Percentiles rank a stretch among this genome's conserved stretches.
Evolutionary conservation across 2,113 vertebrate species (phyloP).

Genomic region (Nibea albiflora): DNA sequence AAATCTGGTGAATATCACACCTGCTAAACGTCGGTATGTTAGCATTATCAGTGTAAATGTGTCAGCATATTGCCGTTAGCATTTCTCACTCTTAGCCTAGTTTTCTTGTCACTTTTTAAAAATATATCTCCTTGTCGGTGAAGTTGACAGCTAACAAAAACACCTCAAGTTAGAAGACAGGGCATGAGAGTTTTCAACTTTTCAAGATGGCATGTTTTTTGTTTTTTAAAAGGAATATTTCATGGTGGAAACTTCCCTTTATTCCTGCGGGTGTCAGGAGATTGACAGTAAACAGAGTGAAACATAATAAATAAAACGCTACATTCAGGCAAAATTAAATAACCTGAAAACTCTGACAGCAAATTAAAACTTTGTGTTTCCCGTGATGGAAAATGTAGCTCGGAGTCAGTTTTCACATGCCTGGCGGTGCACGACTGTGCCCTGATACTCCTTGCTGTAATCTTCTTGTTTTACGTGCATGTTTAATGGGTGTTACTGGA

Average conservation of each 20-base stretch:
- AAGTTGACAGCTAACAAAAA: not conserved
- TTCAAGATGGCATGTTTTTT: conserved; percentile 22
- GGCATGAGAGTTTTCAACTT: not conserved
- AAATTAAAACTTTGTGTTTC: conserved; percentile 22
- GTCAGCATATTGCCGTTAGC: not conserved
- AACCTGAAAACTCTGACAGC: not conserved
- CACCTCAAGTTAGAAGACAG: not conserved
- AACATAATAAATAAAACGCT: conserved; percentile 4
- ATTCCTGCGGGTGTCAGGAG: conserved; percentile 24
- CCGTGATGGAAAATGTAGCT: conserved; percentile 12
- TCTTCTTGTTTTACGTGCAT: conserved; percentile 2
- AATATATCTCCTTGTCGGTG: not conserved
- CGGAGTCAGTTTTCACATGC: not conserved
- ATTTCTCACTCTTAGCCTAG: not conserved
- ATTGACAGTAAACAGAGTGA: conserved; percentile 16
- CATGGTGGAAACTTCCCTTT: not conserved
- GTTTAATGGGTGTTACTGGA: not conserved
- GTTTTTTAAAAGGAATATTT: conserved; percentile 30
- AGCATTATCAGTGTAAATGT: too few species aligned
- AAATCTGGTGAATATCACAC: not conserved
- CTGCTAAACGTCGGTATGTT: not conserved
- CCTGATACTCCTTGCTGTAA: not conserved
- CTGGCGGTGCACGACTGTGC: not conserved
- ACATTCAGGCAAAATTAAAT: conserved; percentile 1
- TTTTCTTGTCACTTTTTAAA: not conserved